These are phyloP conservation scores for Tenualosa ilisha DNA, from an alignment of 2,797 vertebrate genomes.

Conservation along the genomic window DNA sequence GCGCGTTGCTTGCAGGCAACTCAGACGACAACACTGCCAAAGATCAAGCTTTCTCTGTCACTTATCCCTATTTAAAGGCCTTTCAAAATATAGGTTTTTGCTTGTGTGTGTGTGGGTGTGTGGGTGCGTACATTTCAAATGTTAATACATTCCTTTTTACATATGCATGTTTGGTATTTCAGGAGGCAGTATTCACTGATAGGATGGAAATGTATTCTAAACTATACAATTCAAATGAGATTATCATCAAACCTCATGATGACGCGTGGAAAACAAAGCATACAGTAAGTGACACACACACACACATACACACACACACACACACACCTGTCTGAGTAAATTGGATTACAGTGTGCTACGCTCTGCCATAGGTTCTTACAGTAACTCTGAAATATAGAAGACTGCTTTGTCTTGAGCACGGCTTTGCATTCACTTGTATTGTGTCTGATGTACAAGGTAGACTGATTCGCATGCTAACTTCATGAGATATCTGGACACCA, in stretches of 20 bases:
- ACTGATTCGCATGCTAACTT: too few species aligned
- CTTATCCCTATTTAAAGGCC: conserved; percentile 13
- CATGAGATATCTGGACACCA: too few species aligned
- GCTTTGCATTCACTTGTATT: too few species aligned
- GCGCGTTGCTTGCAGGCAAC: conserved; percentile 41
- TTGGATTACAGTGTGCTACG: not conserved
- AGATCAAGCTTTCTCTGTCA: conserved; percentile 7
- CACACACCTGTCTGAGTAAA: not conserved
- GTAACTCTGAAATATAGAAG: not conserved
- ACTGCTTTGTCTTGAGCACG: not conserved
- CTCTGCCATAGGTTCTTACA: not conserved
- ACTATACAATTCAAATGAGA: conserved; percentile 6
- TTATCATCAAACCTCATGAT: not conserved
- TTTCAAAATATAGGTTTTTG: conserved; percentile 29
- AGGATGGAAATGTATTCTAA: not conserved
- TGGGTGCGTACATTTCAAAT: conserved; percentile 20
- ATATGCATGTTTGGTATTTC: conserved; percentile 3
- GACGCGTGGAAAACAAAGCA: not conserved
- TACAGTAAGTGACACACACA: not conserved
- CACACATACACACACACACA: not conserved
- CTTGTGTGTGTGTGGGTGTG: not conserved
- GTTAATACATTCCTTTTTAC: not conserved
- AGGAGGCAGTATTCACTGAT: not conserved
- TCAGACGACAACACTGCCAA: conserved; percentile 31
- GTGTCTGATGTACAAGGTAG: too few species aligned